Evolutionary conservation across 2,888 invertebrate genomes (phyloP).

Genomic region (Rhingia rostrata): DNA sequence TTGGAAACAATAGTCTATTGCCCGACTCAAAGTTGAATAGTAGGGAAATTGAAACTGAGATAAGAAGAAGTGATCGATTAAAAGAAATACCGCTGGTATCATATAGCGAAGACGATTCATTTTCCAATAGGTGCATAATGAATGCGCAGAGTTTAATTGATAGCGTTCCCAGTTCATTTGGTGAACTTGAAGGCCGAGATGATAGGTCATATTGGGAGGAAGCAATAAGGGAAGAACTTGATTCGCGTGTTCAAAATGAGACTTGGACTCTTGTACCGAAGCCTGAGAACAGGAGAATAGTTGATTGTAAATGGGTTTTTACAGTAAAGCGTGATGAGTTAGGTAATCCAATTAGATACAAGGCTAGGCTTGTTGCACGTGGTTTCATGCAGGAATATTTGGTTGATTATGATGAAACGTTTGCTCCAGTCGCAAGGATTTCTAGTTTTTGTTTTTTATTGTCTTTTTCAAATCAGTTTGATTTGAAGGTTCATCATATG

Average conservation of each 20-base stretch:
- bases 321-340: conserved; percentile 65
- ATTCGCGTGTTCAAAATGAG: conserved; percentile 64
- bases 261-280: conserved; percentile 65
- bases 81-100: no score
- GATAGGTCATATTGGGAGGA: conserved; percentile 62
- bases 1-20: no score
- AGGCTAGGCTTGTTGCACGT: no score
- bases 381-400: no score
- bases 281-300: conserved; percentile 65
- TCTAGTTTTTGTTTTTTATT: conserved; percentile 64
- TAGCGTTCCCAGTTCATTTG: conserved; percentile 57
- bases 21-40: no score
- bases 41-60: no score
- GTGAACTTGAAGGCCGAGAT: conserved; percentile 55
- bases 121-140: neutral
- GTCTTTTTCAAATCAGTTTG: conserved; percentile 63
- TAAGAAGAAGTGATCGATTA: no score
- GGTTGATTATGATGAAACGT: no score
- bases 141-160: neutral
- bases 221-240: conserved; percentile 72
- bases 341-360: conserved; percentile 29
- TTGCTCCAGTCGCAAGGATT: no score
- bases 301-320: conserved; percentile 75
- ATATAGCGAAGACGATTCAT: no score
- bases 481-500: conserved; percentile 69